These are phyloP conservation scores for Drosophila leontia DNA, from an alignment of 1,140 invertebrate genomes.

Conservation along the genomic window DNA sequence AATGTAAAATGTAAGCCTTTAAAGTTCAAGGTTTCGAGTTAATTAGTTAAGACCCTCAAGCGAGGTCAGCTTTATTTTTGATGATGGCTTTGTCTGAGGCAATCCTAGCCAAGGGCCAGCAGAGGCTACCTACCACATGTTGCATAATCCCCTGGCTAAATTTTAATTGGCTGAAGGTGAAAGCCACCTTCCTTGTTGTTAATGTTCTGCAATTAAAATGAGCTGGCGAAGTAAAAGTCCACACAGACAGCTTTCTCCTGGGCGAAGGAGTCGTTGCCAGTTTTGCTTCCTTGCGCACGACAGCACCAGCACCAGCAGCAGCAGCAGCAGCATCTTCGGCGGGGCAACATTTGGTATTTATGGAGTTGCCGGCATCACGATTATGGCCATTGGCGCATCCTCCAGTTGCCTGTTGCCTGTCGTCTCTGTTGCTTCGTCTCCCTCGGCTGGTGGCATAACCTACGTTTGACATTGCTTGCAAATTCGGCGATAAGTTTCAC, in stretches of 20 bases:
- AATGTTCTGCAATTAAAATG: conserved; percentile 82
- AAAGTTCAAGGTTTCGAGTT: conserved; percentile 6
- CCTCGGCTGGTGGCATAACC: conserved; percentile 66
- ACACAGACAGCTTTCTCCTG: conserved; percentile 52
- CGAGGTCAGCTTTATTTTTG: background rate
- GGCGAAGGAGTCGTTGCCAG: conserved; percentile 26
- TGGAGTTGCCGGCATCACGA: conserved; percentile 60
- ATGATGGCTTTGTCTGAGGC: conserved; percentile 5
- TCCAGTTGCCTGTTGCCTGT: conserved; percentile 28
- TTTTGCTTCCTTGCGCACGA: conserved; percentile 47
- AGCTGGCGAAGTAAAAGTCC: conserved; percentile 67
- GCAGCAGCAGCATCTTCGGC: conserved; percentile 7
- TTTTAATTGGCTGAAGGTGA: conserved; percentile 62
- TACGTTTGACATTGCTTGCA: conserved; percentile 74
- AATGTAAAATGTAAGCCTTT: background rate
- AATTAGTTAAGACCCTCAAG: background rate
- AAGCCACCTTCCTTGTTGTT: conserved; percentile 34
- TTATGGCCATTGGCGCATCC: conserved; percentile 68
- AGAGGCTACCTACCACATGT: conserved; percentile 3
- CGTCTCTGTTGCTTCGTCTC: conserved; percentile 3
- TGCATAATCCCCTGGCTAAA: conserved; percentile 39
- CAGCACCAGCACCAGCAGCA: conserved; percentile 2
- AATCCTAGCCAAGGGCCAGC: conserved; percentile 19
- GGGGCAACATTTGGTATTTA: conserved; percentile 46
- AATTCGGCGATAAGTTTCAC: conserved; percentile 70